These are phyloP conservation scores for Haemorhous mexicanus DNA, from an alignment of 2,113 vertebrate species.

Conservation along the genomic window DNA sequence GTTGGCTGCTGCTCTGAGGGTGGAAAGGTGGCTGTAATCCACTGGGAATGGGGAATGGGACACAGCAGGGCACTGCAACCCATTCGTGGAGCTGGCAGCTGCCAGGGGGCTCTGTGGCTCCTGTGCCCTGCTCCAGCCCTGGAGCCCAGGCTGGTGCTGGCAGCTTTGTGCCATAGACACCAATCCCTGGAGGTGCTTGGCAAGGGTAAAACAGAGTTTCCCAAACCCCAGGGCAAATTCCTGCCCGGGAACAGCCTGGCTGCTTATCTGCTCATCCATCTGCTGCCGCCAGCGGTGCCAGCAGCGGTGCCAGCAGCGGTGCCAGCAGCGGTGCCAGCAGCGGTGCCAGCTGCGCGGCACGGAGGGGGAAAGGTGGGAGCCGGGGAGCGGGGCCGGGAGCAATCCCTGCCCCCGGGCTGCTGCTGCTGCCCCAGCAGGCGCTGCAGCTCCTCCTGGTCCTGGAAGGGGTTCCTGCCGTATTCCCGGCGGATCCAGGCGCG, in stretches of 20 bases:
- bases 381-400: constrained; percentile 18
- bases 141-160: rapidly evolving
- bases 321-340: neutral
- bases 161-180: neutral
- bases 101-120: rapidly evolving
- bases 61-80: neutral
- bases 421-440: constrained; percentile 71
- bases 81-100: neutral
- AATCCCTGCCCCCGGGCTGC: constrained; percentile 24
- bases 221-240: neutral
- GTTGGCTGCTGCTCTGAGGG: neutral
- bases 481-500: constrained; percentile 75
- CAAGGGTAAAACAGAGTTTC: neutral
- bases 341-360: constrained; percentile 35
- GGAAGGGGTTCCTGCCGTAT: constrained; percentile 76
- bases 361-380: constrained; percentile 35
- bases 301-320: neutral
- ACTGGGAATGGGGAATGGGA: neutral
- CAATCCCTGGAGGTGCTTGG: neutral
- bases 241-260: neutral
- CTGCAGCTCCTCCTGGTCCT: constrained; percentile 81
- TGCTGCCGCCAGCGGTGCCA: constrained; percentile 7
- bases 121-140: neutral
- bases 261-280: constrained; percentile 64
- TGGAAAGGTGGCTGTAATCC: rapidly evolving